Evolutionary conservation across 2,113 vertebrate genomes (phyloP).

Genomic region (Prochilodus magdalenae): DNA sequence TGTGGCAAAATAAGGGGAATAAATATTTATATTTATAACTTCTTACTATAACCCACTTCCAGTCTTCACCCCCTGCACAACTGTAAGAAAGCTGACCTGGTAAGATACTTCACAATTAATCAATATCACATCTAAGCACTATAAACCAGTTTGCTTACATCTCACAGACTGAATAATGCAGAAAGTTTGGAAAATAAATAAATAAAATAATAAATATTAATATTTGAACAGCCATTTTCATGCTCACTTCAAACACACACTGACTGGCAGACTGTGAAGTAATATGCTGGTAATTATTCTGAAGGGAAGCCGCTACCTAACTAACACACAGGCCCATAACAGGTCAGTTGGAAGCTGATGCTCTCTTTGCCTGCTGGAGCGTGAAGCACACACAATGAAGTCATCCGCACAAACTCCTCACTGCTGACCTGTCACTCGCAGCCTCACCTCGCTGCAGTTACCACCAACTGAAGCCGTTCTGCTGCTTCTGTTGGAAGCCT

Average conservation of each 20-base stretch:
- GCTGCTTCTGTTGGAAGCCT: constrained; percentile 43
- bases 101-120: too few species aligned
- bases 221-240: constrained; percentile 48
- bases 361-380: constrained; percentile 90
- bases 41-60: too few species aligned
- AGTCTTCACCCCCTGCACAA: too few species aligned
- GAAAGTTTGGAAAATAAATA: too few species aligned
- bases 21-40: too few species aligned
- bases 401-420: constrained; percentile 23
- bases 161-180: too few species aligned
- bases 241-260: constrained; percentile 45
- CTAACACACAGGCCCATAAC: constrained; percentile 89
- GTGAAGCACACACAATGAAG: constrained; percentile 48
- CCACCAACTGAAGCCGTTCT: constrained; percentile 27
- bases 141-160: too few species aligned
- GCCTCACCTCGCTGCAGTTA: constrained; percentile 44
- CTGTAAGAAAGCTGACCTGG: too few species aligned
- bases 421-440: constrained; percentile 38
- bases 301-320: constrained; percentile 89
- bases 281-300: constrained; percentile 88
- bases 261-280: constrained; percentile 85
- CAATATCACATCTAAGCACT: too few species aligned
- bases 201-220: constrained; percentile 69
- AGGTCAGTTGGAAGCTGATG: constrained; percentile 93
- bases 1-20: too few species aligned